A percentile compares a stretch with the other conserved stretches of the same genome.
Conservation (phyloP, 2,113 vertebrate species). For the Chloebia gouldiae region DNA sequence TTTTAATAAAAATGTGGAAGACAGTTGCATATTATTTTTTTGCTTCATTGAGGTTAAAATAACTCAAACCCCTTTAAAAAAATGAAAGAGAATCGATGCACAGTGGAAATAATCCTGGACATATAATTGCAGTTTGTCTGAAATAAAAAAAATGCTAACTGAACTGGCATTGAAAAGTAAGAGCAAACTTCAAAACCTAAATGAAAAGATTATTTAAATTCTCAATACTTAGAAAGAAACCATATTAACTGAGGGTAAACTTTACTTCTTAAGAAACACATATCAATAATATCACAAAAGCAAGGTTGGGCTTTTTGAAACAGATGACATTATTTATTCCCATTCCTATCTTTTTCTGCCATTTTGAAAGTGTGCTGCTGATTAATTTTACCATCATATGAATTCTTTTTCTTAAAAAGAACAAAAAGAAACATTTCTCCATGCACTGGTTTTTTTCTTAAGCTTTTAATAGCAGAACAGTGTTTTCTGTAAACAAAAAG, state of each 20-base stretch:
- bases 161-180: neutral
- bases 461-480: neutral
- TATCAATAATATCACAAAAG: neutral
- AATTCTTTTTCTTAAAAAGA: neutral
- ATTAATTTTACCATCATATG: neutral
- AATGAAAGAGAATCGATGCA: neutral
- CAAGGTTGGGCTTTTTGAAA: neutral
- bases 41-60: neutral
- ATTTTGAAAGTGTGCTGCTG: neutral
- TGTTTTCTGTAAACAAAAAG: neutral
- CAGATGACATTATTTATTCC: neutral
- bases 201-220: neutral
- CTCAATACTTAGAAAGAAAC: neutral
- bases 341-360: neutral
- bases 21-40: neutral
- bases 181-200: neutral
- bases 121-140: neutral
- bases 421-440: neutral
- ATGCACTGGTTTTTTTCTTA: neutral
- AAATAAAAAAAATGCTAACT: neutral
- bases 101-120: neutral
- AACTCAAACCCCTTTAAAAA: neutral
- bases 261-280: neutral
- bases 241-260: neutral
- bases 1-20: neutral